phyloP scores from a whole-genome alignment of 2,113 vertebrate species.

The Chaetura pelagica region DNA sequence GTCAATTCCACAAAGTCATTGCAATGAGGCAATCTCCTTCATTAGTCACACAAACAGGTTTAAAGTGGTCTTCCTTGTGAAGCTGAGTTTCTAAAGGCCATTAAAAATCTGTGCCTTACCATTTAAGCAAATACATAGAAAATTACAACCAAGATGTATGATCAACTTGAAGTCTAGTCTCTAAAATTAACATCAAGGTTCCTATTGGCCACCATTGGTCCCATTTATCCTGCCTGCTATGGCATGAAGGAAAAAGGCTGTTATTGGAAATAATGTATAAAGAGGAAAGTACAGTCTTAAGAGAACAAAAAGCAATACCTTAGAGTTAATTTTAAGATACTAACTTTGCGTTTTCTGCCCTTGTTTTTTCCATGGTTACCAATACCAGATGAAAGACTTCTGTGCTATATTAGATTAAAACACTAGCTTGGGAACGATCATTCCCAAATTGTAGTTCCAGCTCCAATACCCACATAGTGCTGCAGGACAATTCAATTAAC shows the following conservation, averaged over 20 bases:
- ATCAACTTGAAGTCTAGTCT: not conserved
- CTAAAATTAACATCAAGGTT: not conserved
- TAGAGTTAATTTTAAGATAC: not conserved
- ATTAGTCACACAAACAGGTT: not conserved
- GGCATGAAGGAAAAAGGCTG: not conserved
- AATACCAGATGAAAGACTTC: not conserved
- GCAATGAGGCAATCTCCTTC: not conserved
- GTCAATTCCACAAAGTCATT: not conserved
- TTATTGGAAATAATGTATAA: not conserved
- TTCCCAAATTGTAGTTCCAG: conserved; percentile 33
- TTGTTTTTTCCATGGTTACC: not conserved
- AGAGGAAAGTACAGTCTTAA: not conserved
- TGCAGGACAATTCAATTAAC: conserved; percentile 60
- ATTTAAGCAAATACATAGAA: not conserved
- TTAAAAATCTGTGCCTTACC: not conserved
- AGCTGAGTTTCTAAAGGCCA: not conserved
- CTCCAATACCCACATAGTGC: conserved; percentile 2
- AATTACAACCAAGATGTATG: not conserved
- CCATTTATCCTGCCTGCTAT: not conserved
- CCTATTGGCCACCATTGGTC: not conserved
- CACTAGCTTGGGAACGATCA: conserved; percentile 26
- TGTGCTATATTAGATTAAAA: not conserved
- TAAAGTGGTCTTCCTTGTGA: not conserved
- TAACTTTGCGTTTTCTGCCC: not conserved
- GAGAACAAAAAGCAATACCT: not conserved